These are phyloP conservation scores for Chroicocephalus ridibundus DNA, from an alignment of 2,113 vertebrate species.

Conservation along the genomic window DNA sequence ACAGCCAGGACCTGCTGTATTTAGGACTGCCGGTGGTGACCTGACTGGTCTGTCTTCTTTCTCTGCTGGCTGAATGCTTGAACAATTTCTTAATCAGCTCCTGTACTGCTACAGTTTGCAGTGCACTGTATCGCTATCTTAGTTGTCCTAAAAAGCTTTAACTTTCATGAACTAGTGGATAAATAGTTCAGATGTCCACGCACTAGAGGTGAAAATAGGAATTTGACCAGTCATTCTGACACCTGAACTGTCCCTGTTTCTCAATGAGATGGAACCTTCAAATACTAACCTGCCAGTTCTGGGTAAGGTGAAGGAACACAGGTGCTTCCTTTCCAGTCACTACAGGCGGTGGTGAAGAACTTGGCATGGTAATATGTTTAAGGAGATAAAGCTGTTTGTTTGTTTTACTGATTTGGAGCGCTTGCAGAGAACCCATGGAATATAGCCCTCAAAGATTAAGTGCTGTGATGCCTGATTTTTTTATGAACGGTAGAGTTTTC, in stretches of 20 bases:
- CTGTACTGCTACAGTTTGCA: not conserved
- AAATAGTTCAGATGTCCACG: not conserved
- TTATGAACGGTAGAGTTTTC: not conserved
- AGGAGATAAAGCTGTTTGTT: not conserved
- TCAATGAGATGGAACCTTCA: not conserved
- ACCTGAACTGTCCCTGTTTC: not conserved
- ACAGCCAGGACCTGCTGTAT: not conserved
- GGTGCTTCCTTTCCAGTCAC: not conserved
- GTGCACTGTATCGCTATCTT: not conserved
- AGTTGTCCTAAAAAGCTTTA: not conserved
- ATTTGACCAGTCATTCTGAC: not conserved
- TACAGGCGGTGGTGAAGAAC: not conserved
- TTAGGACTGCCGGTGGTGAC: not conserved
- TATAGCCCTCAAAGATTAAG: not conserved
- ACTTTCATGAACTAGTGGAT: not conserved
- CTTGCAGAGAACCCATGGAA: not conserved
- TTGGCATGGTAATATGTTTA: not conserved
- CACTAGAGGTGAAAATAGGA: not conserved
- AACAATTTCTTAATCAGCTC: not conserved
- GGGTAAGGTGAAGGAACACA: not conserved
- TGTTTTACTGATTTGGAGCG: not conserved
- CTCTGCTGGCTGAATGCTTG: not conserved
- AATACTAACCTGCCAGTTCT: not conserved
- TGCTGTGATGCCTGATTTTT: not conserved
- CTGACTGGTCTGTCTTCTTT: not conserved